Conservation (phyloP, 2,888 invertebrate species). For the Caenorhabditis afra region DNA sequence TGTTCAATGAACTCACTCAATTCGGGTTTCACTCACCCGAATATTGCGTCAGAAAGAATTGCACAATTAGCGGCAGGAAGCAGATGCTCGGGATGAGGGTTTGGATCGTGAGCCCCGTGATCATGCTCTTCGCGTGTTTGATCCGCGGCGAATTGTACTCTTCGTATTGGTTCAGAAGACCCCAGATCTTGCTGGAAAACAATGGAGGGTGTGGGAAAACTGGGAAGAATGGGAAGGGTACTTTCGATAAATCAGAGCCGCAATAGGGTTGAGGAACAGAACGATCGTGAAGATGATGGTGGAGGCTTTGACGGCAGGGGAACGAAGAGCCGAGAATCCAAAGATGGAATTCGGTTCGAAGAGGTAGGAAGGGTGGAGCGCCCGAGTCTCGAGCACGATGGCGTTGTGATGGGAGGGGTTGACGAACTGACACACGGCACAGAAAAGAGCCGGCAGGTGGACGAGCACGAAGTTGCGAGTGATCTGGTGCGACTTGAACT, state of each 20-base stretch:
- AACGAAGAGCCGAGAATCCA: constrained; percentile 39
- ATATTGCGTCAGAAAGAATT: constrained; percentile 58
- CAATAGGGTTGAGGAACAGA: constrained; percentile 40
- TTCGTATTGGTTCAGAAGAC: constrained; percentile 40
- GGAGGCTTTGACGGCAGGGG: constrained; percentile 38
- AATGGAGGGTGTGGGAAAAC: not conserved
- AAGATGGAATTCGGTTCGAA: constrained; percentile 35
- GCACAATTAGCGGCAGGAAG: constrained; percentile 44
- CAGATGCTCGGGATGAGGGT: constrained; percentile 49
- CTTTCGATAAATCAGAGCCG: constrained; percentile 45
- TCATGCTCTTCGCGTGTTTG: constrained; percentile 55
- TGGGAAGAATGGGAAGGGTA: not conserved
- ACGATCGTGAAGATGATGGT: constrained; percentile 48
- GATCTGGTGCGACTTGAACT: constrained; percentile 27
- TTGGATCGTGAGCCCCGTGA: constrained; percentile 52
- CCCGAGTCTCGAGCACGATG: constrained; percentile 36
- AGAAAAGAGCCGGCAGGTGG: constrained; percentile 45
- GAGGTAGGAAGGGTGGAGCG: constrained; percentile 23
- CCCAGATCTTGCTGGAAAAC: constrained; percentile 50
- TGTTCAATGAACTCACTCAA: not conserved
- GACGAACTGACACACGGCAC: constrained; percentile 52
- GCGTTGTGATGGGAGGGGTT: constrained; percentile 47
- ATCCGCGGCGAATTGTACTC: constrained; percentile 47
- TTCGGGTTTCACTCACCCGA: constrained; percentile 18
- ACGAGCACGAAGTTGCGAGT: constrained; percentile 44